These are phyloP conservation scores for Actenoides lindsayi DNA, from an alignment of 2,113 vertebrate genomes.

Conservation along the genomic window DNA sequence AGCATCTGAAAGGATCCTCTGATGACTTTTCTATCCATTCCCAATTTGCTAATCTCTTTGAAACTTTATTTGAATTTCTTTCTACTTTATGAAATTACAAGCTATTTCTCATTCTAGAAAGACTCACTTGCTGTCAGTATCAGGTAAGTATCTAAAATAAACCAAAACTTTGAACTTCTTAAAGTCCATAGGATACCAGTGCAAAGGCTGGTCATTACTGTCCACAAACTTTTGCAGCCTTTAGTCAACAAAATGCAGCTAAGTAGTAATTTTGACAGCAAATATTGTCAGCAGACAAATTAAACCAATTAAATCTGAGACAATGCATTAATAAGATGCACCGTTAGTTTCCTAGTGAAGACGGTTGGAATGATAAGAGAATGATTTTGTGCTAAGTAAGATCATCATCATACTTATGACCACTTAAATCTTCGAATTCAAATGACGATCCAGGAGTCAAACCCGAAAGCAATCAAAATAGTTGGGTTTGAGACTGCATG, in stretches of 20 bases:
- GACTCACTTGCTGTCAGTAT: not conserved
- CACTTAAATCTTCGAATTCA: conserved; percentile 46
- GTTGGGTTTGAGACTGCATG: not conserved
- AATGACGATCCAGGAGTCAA: conserved; percentile 41
- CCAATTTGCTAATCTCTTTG: not conserved
- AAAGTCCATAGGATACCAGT: not conserved
- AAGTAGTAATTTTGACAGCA: not conserved
- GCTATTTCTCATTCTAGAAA: not conserved
- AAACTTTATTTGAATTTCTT: not conserved
- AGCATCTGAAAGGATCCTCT: not conserved
- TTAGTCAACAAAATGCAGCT: not conserved
- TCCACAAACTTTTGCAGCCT: not conserved
- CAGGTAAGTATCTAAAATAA: not conserved
- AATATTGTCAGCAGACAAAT: conserved; percentile 3
- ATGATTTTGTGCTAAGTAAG: conserved; percentile 37
- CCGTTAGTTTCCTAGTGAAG: conserved; percentile 25
- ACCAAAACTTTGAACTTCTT: not conserved
- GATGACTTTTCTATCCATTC: not conserved
- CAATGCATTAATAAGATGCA: not conserved
- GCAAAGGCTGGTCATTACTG: not conserved
- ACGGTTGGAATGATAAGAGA: conserved; percentile 31
- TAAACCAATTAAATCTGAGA: conserved; percentile 47
- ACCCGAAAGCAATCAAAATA: conserved; percentile 35
- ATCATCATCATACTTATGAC: not conserved
- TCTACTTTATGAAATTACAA: not conserved